Percentiles rank a stretch among this genome's conserved stretches.
These are phyloP conservation scores for Drosophila lacicola DNA, from an alignment of 2,888 invertebrate genomes.

Conservation along the genomic window DNA sequence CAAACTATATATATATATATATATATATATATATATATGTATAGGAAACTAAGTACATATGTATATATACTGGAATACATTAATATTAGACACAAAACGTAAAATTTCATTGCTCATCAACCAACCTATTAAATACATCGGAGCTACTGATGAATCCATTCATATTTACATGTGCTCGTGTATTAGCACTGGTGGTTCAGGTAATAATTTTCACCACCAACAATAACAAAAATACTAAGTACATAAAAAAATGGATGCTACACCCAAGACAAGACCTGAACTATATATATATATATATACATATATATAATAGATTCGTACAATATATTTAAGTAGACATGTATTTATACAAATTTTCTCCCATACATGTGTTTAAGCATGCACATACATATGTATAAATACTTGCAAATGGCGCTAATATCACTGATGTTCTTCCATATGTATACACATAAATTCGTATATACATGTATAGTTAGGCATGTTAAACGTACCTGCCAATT, in stretches of 20 bases:
- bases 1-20: not conserved
- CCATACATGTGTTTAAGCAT: not conserved
- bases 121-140: not conserved
- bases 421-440: constrained; percentile 2
- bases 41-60: too few species aligned
- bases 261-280: not conserved
- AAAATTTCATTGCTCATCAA: not conserved
- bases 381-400: constrained; percentile 3
- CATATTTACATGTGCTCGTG: constrained; percentile 1
- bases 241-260: not conserved
- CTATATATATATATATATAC: not conserved
- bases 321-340: not conserved
- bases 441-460: constrained; percentile 13
- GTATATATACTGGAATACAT: too few species aligned
- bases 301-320: not conserved
- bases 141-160: not conserved
- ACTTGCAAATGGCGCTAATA: constrained; percentile 5
- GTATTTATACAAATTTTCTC: not conserved
- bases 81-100: too few species aligned
- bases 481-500: constrained; percentile 93
- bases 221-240: constrained; percentile 2
- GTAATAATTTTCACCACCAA: constrained; percentile 2
- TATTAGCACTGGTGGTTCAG: constrained; percentile 3
- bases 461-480: constrained; percentile 16
- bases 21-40: too few species aligned